These are phyloP conservation scores for Gandaritis pyraliata DNA, from an alignment of 2,888 invertebrate genomes.

Conservation along the genomic window DNA sequence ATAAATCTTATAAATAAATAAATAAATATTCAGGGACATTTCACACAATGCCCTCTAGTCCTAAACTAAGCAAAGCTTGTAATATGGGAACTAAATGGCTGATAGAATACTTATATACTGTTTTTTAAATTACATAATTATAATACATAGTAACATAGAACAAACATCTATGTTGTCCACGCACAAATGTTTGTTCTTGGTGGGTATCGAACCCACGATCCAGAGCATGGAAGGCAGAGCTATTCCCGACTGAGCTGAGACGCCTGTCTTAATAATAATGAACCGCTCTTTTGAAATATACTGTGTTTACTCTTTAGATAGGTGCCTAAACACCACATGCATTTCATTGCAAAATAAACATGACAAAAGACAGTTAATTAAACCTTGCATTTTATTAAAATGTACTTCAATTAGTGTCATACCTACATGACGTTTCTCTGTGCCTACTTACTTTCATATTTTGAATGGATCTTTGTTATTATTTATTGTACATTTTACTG, in stretches of 20 bases:
- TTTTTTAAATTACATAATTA: too few species aligned
- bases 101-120: too few species aligned
- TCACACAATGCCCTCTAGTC: too few species aligned
- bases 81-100: too few species aligned
- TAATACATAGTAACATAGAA: too few species aligned
- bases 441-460: slow-evolving; percentile 9
- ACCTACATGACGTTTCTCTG: slow-evolving; percentile 3
- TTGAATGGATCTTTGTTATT: slow-evolving; percentile 2
- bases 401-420: slow-evolving; percentile 5
- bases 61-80: too few species aligned
- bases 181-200: too few species aligned
- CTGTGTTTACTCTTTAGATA: neutral
- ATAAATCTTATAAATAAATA: neutral
- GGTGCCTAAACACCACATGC: neutral
- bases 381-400: neutral
- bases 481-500: neutral
- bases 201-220: too few species aligned
- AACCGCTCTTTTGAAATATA: neutral
- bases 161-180: too few species aligned
- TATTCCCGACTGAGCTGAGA: too few species aligned
- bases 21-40: too few species aligned
- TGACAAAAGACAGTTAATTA: slow-evolving; percentile 10
- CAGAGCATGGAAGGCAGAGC: too few species aligned
- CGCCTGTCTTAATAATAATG: neutral
- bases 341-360: slow-evolving; percentile 4